Conservation (phyloP, 2,797 vertebrate genomes). For the Spondyliosoma cantharus region DNA sequence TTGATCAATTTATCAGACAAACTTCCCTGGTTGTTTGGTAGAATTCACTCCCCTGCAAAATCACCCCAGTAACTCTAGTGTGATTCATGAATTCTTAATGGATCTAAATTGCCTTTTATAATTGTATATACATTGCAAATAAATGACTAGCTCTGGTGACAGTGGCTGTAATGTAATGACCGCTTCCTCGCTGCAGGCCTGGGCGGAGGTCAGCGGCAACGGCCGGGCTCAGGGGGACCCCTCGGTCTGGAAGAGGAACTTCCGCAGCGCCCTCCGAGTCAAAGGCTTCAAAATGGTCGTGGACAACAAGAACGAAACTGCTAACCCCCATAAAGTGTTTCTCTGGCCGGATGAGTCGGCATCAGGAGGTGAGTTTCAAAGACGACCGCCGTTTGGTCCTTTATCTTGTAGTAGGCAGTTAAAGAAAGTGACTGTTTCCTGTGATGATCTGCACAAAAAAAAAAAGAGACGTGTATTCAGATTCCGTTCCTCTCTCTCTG, state of each 20-base stretch:
- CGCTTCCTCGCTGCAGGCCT: constrained; percentile 80
- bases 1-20: too few relatives aligned
- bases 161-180: background rate
- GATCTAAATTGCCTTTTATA: too few relatives aligned
- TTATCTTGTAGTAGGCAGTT: background rate
- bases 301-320: constrained; percentile 85
- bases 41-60: too few relatives aligned
- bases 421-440: background rate
- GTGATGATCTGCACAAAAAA: background rate
- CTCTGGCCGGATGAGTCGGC: constrained; percentile 69
- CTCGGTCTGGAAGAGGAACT: constrained; percentile 93
- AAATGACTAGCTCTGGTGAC: background rate
- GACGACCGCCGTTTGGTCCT: background rate
- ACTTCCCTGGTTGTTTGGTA: too few relatives aligned
- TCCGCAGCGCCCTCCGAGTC: constrained; percentile 88
- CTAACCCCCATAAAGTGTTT: constrained; percentile 89
- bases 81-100: too few relatives aligned
- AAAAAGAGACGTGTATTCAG: background rate
- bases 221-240: constrained; percentile 78
- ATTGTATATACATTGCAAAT: too few relatives aligned
- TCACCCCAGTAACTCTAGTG: too few relatives aligned
- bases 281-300: constrained; percentile 80
- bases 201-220: constrained; percentile 87
- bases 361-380: constrained; percentile 67
- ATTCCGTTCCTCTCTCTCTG: background rate